Evolutionary conservation across 2,113 vertebrate species (phyloP).

Genomic region (Rana temporaria): DNA sequence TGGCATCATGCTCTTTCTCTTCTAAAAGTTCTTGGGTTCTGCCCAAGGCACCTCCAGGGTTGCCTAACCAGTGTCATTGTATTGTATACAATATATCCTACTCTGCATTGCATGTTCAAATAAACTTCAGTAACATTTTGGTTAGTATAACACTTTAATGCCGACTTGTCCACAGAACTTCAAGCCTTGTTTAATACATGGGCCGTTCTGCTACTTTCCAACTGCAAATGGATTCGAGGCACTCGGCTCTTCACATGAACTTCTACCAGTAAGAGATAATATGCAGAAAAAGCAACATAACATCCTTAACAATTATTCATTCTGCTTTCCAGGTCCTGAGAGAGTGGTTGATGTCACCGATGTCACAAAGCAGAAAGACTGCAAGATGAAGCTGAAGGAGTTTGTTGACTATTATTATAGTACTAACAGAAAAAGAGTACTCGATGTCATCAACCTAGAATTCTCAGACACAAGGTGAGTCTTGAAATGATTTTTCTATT

Average conservation of each 20-base stretch:
- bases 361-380: slow-evolving; percentile 94
- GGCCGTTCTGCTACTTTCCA: too few relatives aligned
- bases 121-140: too few relatives aligned
- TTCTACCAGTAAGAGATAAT: background rate
- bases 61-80: too few relatives aligned
- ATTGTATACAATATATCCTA: too few relatives aligned
- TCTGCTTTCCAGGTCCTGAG: slow-evolving; percentile 80
- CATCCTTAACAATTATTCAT: background rate
- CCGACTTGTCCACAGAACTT: too few relatives aligned
- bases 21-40: too few relatives aligned
- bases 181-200: too few relatives aligned
- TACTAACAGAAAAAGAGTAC: slow-evolving; percentile 94
- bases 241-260: background rate
- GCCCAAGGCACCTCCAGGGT: too few relatives aligned
- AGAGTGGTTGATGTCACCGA: slow-evolving; percentile 92
- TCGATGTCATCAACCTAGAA: slow-evolving; percentile 93
- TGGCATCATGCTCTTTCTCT: too few relatives aligned
- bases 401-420: slow-evolving; percentile 99
- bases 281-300: background rate
- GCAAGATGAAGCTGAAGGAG: slow-evolving; percentile 97
- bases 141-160: too few relatives aligned
- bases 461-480: slow-evolving; percentile 90
- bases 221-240: too few relatives aligned
- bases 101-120: too few relatives aligned
- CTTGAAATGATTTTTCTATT: background rate